phyloP scores from a whole-genome alignment of 2,888 invertebrate genomes.

The Heteromurus nitidus region DNA sequence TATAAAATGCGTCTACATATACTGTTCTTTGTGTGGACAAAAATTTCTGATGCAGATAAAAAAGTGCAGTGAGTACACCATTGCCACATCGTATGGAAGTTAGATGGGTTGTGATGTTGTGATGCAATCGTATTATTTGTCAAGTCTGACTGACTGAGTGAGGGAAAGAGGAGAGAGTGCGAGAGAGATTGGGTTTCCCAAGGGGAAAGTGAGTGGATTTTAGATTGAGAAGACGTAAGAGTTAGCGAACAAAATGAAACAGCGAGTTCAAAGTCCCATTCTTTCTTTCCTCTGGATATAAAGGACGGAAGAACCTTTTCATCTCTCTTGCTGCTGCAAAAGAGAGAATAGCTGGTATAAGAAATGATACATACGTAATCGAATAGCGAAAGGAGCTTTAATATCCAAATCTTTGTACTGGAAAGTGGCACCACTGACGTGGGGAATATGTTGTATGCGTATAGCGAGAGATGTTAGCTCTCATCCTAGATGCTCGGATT shows the following conservation, averaged over 20 bases:
- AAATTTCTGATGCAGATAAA: slow-evolving; percentile 23
- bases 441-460: too few relatives aligned
- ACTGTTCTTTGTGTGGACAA: slow-evolving; percentile 6
- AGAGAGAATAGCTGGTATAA: not conserved
- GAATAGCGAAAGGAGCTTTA: too few relatives aligned
- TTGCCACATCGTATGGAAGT: not conserved
- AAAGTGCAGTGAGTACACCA: not conserved
- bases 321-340: not conserved
- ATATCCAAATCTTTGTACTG: too few relatives aligned
- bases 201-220: slow-evolving; percentile 30
- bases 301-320: slow-evolving; percentile 13
- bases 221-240: slow-evolving; percentile 29
- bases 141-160: slow-evolving; percentile 19
- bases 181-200: slow-evolving; percentile 13
- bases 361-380: not conserved
- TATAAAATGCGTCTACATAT: not conserved
- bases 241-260: slow-evolving; percentile 27
- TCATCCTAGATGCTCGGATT: too few relatives aligned
- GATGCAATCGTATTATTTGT: slow-evolving; percentile 26
- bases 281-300: not conserved
- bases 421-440: too few relatives aligned
- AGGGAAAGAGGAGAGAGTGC: not conserved
- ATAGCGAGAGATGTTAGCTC: too few relatives aligned
- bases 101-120: slow-evolving; percentile 14
- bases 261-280: slow-evolving; percentile 20